phyloP scores from a whole-genome alignment of 2,888 invertebrate species.

The Itoplectis maculator region DNA sequence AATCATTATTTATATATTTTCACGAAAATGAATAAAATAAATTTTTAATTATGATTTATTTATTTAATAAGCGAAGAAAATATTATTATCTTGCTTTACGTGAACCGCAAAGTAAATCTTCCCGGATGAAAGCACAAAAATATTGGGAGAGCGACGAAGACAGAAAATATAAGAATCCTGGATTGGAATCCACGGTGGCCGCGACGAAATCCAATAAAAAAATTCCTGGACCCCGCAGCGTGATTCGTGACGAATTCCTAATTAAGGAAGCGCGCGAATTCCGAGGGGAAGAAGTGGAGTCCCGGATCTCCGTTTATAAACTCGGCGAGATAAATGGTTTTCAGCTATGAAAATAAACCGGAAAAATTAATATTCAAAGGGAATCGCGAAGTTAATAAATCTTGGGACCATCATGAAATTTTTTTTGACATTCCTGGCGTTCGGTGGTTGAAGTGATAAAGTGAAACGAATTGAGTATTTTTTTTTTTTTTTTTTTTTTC shows the following conservation, averaged over 20 bases:
- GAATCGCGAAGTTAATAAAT: neutral
- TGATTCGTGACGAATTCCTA: conserved; percentile 69
- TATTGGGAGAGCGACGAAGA: neutral
- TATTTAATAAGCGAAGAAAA: too few species aligned
- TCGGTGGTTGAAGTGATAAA: neutral
- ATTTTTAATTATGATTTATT: too few species aligned
- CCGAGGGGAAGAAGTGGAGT: neutral
- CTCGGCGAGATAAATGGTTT: conserved; percentile 20
- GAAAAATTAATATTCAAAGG: neutral
- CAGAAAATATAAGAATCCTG: conserved; percentile 6
- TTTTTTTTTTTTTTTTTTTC: too few species aligned
- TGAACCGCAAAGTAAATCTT: conserved; percentile 15
- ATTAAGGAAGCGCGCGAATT: conserved; percentile 58
- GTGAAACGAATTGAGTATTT: conserved; percentile 15
- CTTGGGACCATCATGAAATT: neutral
- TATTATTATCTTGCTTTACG: neutral
- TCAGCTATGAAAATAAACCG: conserved; percentile 26
- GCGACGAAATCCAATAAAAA: conserved; percentile 69
- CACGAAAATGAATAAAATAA: too few species aligned
- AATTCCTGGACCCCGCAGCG: conserved; percentile 66
- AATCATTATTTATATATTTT: too few species aligned
- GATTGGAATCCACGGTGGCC: conserved; percentile 27
- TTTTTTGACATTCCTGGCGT: neutral
- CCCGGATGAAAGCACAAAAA: neutral
- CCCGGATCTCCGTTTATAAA: conserved; percentile 15